Evolutionary conservation across 2,888 invertebrate species (phyloP), one percentile per base, ranked within the genome.

Genomic region (Meganola albula): DNA sequence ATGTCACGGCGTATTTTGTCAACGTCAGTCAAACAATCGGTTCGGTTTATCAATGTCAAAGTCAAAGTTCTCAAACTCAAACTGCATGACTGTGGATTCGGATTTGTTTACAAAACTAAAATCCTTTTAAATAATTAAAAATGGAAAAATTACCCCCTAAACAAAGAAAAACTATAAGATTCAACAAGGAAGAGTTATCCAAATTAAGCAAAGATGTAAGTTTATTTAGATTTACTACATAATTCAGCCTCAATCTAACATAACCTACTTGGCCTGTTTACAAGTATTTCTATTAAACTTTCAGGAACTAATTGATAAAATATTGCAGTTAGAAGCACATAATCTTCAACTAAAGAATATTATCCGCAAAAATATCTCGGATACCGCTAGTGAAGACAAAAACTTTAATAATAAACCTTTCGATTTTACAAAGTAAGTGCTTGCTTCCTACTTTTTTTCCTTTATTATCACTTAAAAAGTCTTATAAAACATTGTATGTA

Each of bases 331-430:
- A 26, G 90, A 94, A 74, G 90, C 92, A 1, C 94, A 95, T 59
- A 95, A 94, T 57, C 68, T 79, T 13, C 95, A 97, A 63, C 66
- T 97, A 2, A 91, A 90, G 70, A 91, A 91, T 64, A 88, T 93
- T 27, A 83, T 93, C 12, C 85, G 82, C 34, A 90, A 89, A 64
- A 86, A 68, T 42, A 56, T 70, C 10, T 57, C 74, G 31, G 69
- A 68, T 32, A 53, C 37, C 4, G 18, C 32, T n/a, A 43, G 43
- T 10, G 44, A 16, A 33, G 53, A 50, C 9, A 31, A 22, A 24
- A 57, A 42, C 12, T 28, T 32, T 26, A 55, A 53, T 18, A 63
- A 77, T 31, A 88, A 76, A 38, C 66, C 77, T 12, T 92, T 92
- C 68, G 90, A 94, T 73, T 93, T 93, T 44, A 50, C 56, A 26